Evolutionary conservation across 2,113 vertebrate genomes (phyloP), one percentile per base, ranked within the genome.

Genomic region (Nyctibius bracteatus): DNA sequence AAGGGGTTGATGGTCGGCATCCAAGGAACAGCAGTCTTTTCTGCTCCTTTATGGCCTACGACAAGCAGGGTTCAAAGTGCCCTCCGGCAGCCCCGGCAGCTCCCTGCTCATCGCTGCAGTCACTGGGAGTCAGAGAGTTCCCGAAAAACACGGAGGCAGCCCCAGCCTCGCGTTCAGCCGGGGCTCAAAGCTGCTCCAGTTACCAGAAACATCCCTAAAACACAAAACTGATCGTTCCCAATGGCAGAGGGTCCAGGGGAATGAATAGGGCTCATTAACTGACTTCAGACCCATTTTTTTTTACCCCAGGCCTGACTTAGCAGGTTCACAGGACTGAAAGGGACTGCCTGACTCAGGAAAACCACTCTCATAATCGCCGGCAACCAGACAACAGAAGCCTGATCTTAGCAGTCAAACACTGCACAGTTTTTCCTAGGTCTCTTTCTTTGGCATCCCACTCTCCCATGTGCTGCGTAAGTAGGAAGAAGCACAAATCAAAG

Each of bases 281-380:
- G 84, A 90, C 95, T 96, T 92, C 95, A 95, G 84, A 93, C 65
- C 77, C 46, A 1, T 77, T 88, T 92, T 93, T 87, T 52, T 82
- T 35, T 14, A 0, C 12, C 86, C 94, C 79, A 79, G 28, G 62
- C 90, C 94, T 96, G 96, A 97, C 88, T 85, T 94, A 92, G 94
- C 96, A 96, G 89, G 91, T 92, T 96, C 81, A 47, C 17, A 58
- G 94, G 70, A 43, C 65, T 96, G 95, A 95, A 96, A 96, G 57
- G 65, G 77, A 96, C 86, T 81, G 83, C 91, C 95, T 95, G 96
- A 96, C 89, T 96, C 96, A 97, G 93, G 94, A 85, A 96, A 96
- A 96, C 52, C 81, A 77, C 46, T 25, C 61, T 44, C 66, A 0
- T 67, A 68, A 70, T 31, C 70, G 57, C 77, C 6, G 2, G 51